Evolutionary conservation across 2,888 invertebrate species (phyloP), one percentile per base, ranked within the genome.

Genomic region (Sarcophaga caerulescens): DNA sequence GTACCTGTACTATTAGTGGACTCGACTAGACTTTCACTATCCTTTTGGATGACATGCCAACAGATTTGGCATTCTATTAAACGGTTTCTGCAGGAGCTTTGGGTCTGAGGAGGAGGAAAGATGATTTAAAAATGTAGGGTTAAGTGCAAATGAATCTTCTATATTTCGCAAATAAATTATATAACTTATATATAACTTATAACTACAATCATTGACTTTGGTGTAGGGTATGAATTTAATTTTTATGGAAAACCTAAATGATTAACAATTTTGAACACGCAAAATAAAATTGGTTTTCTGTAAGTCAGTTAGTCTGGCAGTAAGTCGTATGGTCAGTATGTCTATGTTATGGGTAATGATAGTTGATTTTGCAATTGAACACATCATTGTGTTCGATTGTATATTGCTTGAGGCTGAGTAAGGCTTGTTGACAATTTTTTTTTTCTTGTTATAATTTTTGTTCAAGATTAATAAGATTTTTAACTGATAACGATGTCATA

Each of bases 261-360:
- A 70, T 69, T 74, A 74, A 57, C 14, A 73, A 80, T 77, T 77
- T 85, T 69, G 57, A 57, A 35, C 77, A 73, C 52, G 63, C 57
- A 71, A 4, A 35, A 8, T 35, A 10, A 35, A 35, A 11, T 19
- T 19, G 47, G n/a, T 44, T 23, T 25, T 60, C n/a, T 35, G 4
- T 68, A 1, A 62, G 35, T 71, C n/a, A 65, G 4, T 71, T 0
- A 57, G 57, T 71, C 57, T 65, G 63, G 19, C 59, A 60, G 10
- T 60, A 11, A 11, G 25, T 8, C 60, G 47, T 19, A 59, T 57
- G 73, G 71, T 57, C 21, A 79, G 44, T 63, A 57, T 63, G 19
- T 66, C 14, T 35, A 4, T 52, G 17, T 52, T 52, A 52, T 17
- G 4, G 52, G 17, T 14, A 52, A 52, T 52, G 60, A 45, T 8